Conservation (phyloP, 2,888 invertebrate species). For the Malacosoma neustria region DNA sequence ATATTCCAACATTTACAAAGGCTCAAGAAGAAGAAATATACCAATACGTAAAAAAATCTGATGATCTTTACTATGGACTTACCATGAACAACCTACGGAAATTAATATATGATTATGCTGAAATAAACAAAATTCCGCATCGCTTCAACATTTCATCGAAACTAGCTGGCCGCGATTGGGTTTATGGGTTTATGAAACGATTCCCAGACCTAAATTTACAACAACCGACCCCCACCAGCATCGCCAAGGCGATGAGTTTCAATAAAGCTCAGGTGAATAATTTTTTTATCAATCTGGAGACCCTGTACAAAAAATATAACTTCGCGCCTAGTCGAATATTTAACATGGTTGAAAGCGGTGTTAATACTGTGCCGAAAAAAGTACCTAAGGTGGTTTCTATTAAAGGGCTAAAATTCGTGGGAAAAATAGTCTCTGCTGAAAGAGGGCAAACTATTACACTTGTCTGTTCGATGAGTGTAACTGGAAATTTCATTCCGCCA, state of each 20-base stretch:
- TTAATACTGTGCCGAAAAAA: too few species aligned
- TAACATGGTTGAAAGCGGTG: too few species aligned
- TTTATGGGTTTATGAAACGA: constrained; percentile 12
- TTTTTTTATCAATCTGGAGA: constrained; percentile 11
- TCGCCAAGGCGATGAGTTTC: constrained; percentile 21
- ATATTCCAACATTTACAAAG: too few species aligned
- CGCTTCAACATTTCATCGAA: constrained; percentile 12
- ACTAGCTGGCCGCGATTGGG: constrained; percentile 16
- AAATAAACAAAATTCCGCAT: too few species aligned
- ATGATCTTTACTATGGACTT: constrained; percentile 12
- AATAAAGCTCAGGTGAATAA: constrained; percentile 20
- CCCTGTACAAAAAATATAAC: constrained; percentile 13
- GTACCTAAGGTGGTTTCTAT: too few species aligned
- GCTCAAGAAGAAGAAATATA: too few species aligned
- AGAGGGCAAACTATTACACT: too few species aligned
- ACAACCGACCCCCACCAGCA: constrained; percentile 9
- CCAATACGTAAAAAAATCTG: too few species aligned
- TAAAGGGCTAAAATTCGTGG: too few species aligned
- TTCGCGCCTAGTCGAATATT: constrained; percentile 16
- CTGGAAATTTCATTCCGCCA: not conserved
- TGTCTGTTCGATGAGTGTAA: too few species aligned
- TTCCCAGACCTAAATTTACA: constrained; percentile 9
- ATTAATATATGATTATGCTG: constrained; percentile 12
- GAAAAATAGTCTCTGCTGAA: too few species aligned
- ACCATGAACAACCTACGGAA: constrained; percentile 9